Percentiles rank a stretch among this genome's conserved stretches.
Evolutionary conservation across 2,797 vertebrate species (phyloP).

Genomic region (Xiphophorus birchmanni): DNA sequence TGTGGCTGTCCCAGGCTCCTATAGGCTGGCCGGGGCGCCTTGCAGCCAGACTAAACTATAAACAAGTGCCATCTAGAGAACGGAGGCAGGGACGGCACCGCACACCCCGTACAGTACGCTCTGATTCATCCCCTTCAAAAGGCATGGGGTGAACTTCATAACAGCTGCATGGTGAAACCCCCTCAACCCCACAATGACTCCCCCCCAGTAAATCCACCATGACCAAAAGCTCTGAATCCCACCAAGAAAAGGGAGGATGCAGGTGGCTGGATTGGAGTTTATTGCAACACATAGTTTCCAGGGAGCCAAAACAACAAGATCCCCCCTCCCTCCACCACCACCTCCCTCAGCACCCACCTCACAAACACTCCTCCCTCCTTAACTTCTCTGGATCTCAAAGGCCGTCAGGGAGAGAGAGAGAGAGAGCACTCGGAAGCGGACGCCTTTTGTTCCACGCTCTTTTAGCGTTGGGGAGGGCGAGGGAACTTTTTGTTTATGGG

Average conservation of each 20-base stretch:
- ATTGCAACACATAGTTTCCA: slow-evolving; percentile 75
- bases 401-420: slow-evolving; percentile 52
- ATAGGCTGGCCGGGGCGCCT: slow-evolving; percentile 67
- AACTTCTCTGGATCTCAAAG: slow-evolving; percentile 63
- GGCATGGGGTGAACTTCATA: slow-evolving; percentile 46
- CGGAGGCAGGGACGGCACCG: slow-evolving; percentile 40
- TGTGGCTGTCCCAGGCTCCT: slow-evolving; percentile 72
- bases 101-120: slow-evolving; percentile 56
- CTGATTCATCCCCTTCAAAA: slow-evolving; percentile 70
- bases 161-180: slow-evolving; percentile 67
- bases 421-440: slow-evolving; percentile 64
- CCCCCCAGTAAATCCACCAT: slow-evolving; percentile 60
- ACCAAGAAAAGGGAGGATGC: slow-evolving; percentile 67
- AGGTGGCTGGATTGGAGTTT: slow-evolving; percentile 73
- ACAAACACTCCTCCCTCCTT: slow-evolving; percentile 19
- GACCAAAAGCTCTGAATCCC: slow-evolving; percentile 60
- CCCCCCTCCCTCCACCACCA: neutral
- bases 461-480: slow-evolving; percentile 48
- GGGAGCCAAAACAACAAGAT: slow-evolving; percentile 68
- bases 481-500: slow-evolving; percentile 61
- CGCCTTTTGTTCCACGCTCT: slow-evolving; percentile 57
- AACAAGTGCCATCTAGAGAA: slow-evolving; percentile 70
- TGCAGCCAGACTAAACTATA: slow-evolving; percentile 71
- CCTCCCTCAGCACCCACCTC: neutral
- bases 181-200: neutral